Evolutionary conservation across 2,888 invertebrate genomes (phyloP), one percentile per base, ranked within the genome.

Genomic region (Leptopilina myrica): DNA sequence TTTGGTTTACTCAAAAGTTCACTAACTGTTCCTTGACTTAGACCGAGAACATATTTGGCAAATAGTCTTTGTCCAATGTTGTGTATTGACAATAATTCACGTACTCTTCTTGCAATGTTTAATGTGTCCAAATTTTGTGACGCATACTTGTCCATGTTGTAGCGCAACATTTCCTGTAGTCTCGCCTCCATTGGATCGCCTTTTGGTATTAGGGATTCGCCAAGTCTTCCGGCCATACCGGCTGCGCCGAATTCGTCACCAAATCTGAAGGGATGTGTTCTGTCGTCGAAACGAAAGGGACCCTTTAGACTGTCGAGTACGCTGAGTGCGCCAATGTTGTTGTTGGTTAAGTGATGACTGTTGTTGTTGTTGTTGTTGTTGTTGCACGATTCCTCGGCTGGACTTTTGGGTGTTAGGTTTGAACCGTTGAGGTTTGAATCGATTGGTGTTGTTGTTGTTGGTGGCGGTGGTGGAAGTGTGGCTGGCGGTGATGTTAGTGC

Each of bases 51-150:
- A 93, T 99, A 99, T 92, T 99, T 99, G 87, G 99, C 99, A 93
- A 99, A 99, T 88, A 99, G 93, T 82, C 99, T 94, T 93, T 99
- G 99, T 4, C 99, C 99, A 88, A 99, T 99, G 92, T 99, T 99
- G 93, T 99, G 98, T 86, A 98, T 97, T 82, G 98, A 98, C 56
- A 99, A 93, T 78, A 99, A 93, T 89, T 99, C 99, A 14, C 99
- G 94, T 11, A 99, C 98, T 83, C 97, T 94, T 85, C 98, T 94
- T 79, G 98, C 97, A 88, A 99, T 97, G 92, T 97, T 96, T 79
- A 98, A 93, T n/a, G 99, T 99, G 92, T 99, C 99, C 84, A 99
- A 93, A 88, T 97, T 97, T 88, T 97, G 98, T 86, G 97, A 96
- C 79, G 98, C 97, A 92, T 97, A 98, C 92, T 98, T 98, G 93